Evolutionary conservation across 2,113 vertebrate genomes (phyloP), one percentile per base, ranked within the genome.

Genomic region (Electrona antarctica): DNA sequence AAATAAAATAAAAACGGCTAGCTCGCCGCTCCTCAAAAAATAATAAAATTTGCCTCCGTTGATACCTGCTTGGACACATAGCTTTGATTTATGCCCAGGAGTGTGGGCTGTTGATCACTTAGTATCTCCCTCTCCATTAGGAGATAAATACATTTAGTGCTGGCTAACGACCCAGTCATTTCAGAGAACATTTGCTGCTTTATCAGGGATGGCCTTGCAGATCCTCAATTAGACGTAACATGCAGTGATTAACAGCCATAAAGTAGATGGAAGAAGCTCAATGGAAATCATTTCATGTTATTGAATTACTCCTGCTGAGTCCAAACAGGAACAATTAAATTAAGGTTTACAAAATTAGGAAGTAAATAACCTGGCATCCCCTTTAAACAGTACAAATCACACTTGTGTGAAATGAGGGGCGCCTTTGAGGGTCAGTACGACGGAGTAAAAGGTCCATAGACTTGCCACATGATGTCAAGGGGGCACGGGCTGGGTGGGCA

Each of bases 101-200:
- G 8, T 21, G 47, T 47, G 7, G n/a, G 46, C 14, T 62, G 58
- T 51, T 64, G 50, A 47, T 73, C 47, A 60, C 66, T 56, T 58
- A 77, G 65, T 70, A 77, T 76, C 67, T 51, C 64, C 56, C 56
- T 48, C 15, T 54, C 76, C 33, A 58, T 75, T 50, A 14, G 70
- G 14, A 60, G 74, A 73, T 61, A 75, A 51, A 72, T 72, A 69
- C 55, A 78, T 75, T 69, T 71, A 50, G 47, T 15, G 52, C 46
- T 14, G 47, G 66, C 51, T 78, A 82, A 82, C 75, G 76, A 78
- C 71, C 60, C 60, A 14, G 54, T 71, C 33, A 58, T 58, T 61
- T 66, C 64, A 72, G 66, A 76, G 64, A 76, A 69, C 72, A 79
- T 62, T 79, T 51, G 64, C 60, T 62, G 61, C 69, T 66, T 69